Base-by-base conservation (phyloP, 2,797 vertebrate species). In the Chiroxiphia lanceolata region DNA sequence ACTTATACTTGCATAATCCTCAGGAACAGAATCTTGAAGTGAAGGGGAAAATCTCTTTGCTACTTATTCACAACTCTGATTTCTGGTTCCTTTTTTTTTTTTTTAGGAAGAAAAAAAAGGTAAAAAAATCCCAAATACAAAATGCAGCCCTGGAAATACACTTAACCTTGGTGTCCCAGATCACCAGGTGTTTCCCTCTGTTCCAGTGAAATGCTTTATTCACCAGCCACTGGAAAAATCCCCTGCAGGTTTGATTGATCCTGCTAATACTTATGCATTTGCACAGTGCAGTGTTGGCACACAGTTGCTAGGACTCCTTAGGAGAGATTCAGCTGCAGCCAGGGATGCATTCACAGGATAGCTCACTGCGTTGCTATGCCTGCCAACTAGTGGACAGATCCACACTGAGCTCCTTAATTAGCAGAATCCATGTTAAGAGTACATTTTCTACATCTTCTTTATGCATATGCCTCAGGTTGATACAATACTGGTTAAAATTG, bases 311-410 rank as follows among this genome's bases (percentile, higher is more conserved):
- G 70, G 74, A 79, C 1, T 33, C n/a, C 45, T 88, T 36, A 56
- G 83, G 47, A 70, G 70, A 89, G 64, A 50, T 26, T 48, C 17
- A 21, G 89, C 4, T 67, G 92, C 89, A 94, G 72, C 47, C 65
- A 59, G 79, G 59, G 79, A 81, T n/a, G 85, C 83, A 63, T 67
- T 72, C 85, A 86, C n/a, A 44, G 75, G 59, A 25, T 1, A n/a
- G 79, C 69, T 25, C 82, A 26, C 47, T n/a, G 63, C 0, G 1
- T 56, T 61, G 65, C 86, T 72, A n/a, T 40, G 84, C 65, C 95
- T 92, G 94, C 94, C 96, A 96, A 57, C 90, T 90, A 95, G 92
- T 67, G 96, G 96, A 89, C 79, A 89, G 61, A 86, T 5, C 67
- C 64, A 60, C 18, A 13, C 40, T 0, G 14, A 91, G 50, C 33